Conservation (phyloP, 35 echinoderm and acorn worm genomes). For the Heliocidaris tuberculata region DNA sequence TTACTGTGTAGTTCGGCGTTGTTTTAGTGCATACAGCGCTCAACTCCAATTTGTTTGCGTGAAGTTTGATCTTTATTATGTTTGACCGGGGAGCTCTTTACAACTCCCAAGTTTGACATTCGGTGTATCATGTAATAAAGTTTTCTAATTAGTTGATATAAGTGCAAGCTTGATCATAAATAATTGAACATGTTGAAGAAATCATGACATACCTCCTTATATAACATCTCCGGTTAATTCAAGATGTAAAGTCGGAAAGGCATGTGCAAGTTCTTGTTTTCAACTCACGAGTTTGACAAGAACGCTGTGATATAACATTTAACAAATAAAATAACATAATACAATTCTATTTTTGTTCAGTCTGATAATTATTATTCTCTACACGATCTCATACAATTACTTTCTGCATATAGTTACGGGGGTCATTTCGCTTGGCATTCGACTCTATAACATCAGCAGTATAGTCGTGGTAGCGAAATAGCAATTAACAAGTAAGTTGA, state of each 20-base stretch:
- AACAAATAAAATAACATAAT: no score
- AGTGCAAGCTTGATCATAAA: neutral
- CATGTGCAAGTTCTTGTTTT: no score
- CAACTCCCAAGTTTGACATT: neutral
- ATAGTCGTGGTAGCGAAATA: neutral
- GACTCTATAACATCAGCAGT: neutral
- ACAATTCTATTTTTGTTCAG: no score
- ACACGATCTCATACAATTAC: no score
- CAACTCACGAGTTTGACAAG: no score
- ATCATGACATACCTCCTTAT: no score
- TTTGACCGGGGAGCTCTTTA: neutral
- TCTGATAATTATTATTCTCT: no score
- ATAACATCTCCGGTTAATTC: no score
- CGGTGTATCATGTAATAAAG: no score
- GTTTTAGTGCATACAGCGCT: neutral
- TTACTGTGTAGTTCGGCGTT: neutral
- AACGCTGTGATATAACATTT: no score
- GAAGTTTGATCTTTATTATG: neutral
- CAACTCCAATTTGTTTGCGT: neutral
- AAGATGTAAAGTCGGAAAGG: no score
- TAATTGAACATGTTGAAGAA: neutral
- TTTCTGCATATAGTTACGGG: neutral
- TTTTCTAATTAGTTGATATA: neutral
- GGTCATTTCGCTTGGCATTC: neutral
- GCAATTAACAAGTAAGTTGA: neutral